Base-by-base conservation (phyloP, 2,113 vertebrate species). In the Todiramphus saurophagus region DNA sequence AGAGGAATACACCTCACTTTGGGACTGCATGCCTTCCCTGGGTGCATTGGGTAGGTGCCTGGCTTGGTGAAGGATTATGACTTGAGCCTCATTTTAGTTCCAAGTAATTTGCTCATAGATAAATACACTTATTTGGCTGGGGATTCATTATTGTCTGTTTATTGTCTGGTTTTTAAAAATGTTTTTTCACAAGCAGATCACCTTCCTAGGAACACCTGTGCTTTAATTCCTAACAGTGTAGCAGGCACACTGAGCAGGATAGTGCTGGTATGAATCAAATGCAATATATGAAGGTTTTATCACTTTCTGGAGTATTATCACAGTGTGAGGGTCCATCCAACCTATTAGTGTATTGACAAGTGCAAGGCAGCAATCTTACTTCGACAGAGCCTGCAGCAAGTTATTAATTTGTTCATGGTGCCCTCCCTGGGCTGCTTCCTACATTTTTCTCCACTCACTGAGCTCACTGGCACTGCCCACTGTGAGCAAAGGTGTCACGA, bases 401-500 rank as follows among this genome's bases (percentile, higher is more conserved):
- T 31, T 24, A 35, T 18, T 11, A 9, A 41, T 59, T 77, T 68
- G n/a, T 59, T 70, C 1, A 6, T 9, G 21, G 19, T 13, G 19
- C 55, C 17, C 33, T 83, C 31, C 14, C 1, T 7, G 24, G 0
- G 0, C n/a, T 20, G 2, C 33, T 90, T 17, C 27, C 9, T 19
- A 5, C 23, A 3, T 15, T 55, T 77, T 39, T 60, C 67, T 14
- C 41, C 33, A 24, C 37, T 46, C 19, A 5, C 8, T 19, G 50
- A 41, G 20, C 50, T 81, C 44, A 11, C 25, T 23, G 56, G 16
- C 23, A 13, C 27, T 43, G 33, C 44, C 75, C 39, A 14, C 24
- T 41, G 23, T 60, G 31, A 84, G 64, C 53, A 73, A 28, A 46
- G 33, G 30, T 67, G 35, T 39, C 68, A 13, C 51, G 64, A 37